These are phyloP conservation scores for Cecidostiba fungosa DNA, from an alignment of 2,888 invertebrate genomes.

Conservation along the genomic window DNA sequence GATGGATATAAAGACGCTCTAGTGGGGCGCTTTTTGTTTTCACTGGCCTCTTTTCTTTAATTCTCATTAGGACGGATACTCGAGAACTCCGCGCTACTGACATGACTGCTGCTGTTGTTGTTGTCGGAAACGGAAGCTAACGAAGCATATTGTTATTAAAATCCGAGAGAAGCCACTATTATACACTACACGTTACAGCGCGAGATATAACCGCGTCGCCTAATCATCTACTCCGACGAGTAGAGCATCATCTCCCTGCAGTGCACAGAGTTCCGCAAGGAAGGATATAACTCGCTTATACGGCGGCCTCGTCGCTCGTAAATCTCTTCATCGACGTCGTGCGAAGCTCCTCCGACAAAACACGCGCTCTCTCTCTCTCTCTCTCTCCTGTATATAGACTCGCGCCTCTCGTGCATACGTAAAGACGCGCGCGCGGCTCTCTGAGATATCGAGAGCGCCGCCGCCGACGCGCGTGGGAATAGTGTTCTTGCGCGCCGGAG, in stretches of 20 bases:
- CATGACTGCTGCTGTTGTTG: background rate
- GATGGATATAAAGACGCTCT: constrained; percentile 8
- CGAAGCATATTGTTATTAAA: background rate
- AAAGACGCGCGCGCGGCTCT: background rate
- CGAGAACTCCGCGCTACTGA: background rate
- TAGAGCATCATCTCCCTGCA: background rate
- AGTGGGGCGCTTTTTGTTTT: background rate
- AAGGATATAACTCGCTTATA: background rate
- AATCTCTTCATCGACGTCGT: constrained; percentile 35
- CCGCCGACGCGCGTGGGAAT: constrained; percentile 29
- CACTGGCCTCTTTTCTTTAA: background rate
- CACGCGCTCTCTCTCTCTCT: background rate
- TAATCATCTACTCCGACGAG: background rate
- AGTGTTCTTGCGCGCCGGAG: background rate
- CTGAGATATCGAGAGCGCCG: background rate
- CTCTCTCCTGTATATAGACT: background rate
- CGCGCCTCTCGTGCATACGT: constrained; percentile 15
- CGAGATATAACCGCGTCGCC: background rate
- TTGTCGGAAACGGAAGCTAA: background rate
- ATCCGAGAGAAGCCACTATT: too few species aligned
- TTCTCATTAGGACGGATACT: constrained; percentile 12
- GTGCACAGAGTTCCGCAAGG: constrained; percentile 2
- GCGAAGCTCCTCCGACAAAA: constrained; percentile 14
- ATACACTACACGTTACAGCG: too few species aligned
- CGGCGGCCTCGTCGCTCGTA: constrained; percentile 11